Base-by-base conservation (phyloP, 2,888 invertebrate species). In the Paralinhomoeus sp. region DNA sequence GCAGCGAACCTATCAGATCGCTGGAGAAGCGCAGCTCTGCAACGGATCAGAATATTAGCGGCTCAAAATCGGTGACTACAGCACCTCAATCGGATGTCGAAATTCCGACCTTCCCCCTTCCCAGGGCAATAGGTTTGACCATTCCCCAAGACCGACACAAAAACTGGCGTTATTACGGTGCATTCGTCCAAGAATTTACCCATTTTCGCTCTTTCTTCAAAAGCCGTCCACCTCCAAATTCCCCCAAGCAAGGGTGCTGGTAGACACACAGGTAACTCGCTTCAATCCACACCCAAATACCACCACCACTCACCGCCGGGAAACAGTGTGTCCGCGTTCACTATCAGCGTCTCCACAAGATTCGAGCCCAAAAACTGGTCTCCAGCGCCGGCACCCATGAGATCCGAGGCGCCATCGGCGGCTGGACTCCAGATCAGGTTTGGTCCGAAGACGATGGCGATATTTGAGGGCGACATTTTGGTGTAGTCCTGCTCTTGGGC, bases 371-470 rank as follows among this genome's bases (percentile, higher is more conserved):
- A 33, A 7, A 39, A 13, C 24, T 21, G 13, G 43, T 43, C 43
- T 3, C 43, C 24, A 7, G 36, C 5, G 24, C 23, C 24, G 39
- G 21, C 44, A 31, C 33, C 20, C 33, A 37, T 33, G 27, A 12
- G 27, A n/a, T n/a, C n/a, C n/a, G 18, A 24, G 54, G 51, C 56
- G 47, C 54, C 56, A 45, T 63, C 62, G 22, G 55, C 55, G 21
- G 72, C 72, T 43, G 75, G 73, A n/a, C n/a, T n/a, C 82, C 84
- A 83, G 44, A 93, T 72, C 49, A 93, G 72, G 69, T 89, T 93
- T 1, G 91, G 91, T 3, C 87, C 85, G 61, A 93, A 79, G 9
- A 91, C 91, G 58, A 93, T 89, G 20, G 89, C 85, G 58, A 93
- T 73, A 66, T 93, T 93, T 49, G 83, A 81, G 0, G 85, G 76